Conservation (phyloP, 2,888 invertebrate genomes). For the Callinectes sapidus region DNA sequence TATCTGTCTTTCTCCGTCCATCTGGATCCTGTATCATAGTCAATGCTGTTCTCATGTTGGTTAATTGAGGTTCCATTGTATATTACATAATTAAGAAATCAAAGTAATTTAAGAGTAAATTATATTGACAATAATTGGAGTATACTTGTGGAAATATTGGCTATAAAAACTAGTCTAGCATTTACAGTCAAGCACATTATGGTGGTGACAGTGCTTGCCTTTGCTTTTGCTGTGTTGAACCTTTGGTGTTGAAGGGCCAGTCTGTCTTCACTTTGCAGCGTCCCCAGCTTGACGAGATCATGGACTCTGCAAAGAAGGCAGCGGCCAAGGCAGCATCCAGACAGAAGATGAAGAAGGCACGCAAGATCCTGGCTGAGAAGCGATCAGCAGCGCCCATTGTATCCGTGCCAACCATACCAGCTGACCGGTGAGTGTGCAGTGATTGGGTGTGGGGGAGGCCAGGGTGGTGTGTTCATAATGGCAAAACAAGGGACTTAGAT, state of each 20-base stretch:
- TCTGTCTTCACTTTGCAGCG: constrained; percentile 70
- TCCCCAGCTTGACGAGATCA: constrained; percentile 73
- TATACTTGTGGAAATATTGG: background rate
- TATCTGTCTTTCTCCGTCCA: too few relatives aligned
- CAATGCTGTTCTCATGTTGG: background rate
- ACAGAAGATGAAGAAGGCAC: constrained; percentile 90
- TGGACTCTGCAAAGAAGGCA: constrained; percentile 74
- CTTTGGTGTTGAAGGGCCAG: constrained; percentile 70
- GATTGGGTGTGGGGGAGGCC: background rate
- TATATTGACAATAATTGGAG: background rate
- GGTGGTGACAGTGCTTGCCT: constrained; percentile 56
- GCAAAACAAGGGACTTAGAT: background rate
- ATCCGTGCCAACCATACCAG: constrained; percentile 93
- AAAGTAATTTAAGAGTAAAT: background rate
- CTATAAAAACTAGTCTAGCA: constrained; percentile 52
- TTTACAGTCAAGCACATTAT: constrained; percentile 67
- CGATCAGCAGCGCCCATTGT: constrained; percentile 93
- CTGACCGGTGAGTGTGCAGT: constrained; percentile 78
- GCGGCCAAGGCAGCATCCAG: constrained; percentile 81
- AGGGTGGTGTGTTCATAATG: background rate
- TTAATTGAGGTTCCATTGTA: background rate
- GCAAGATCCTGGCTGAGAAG: constrained; percentile 91
- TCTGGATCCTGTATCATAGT: background rate
- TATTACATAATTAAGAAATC: background rate
- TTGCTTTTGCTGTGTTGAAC: constrained; percentile 66